These are phyloP conservation scores for Holotrichia oblita DNA, from an alignment of 1,140 invertebrate species.

Conservation along the genomic window DNA sequence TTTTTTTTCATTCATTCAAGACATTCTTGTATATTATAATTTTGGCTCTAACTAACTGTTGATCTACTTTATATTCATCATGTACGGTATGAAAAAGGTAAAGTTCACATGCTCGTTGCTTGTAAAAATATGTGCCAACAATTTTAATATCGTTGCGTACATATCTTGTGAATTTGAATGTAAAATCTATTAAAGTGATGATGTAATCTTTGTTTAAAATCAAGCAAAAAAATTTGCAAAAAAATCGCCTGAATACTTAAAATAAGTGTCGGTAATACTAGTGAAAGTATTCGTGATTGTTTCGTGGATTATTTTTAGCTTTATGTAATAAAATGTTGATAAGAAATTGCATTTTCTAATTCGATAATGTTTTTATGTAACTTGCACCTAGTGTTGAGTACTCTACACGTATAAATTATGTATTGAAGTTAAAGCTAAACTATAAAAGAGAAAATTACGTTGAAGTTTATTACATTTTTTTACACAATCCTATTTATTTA, in stretches of 20 bases:
- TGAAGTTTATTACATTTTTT: no score
- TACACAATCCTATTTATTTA: no score
- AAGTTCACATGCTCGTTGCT: background rate
- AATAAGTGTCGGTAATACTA: background rate
- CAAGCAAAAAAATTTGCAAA: background rate
- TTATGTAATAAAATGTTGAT: no score
- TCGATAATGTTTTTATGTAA: no score
- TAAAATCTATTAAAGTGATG: background rate
- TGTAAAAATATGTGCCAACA: slow-evolving; percentile 6
- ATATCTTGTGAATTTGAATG: background rate
- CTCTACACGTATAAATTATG: no score
- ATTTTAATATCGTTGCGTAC: background rate
- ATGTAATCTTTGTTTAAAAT: background rate
- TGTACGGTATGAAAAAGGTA: slow-evolving; percentile 10
- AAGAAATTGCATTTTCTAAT: no score
- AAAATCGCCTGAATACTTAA: background rate
- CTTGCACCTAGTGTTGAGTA: no score
- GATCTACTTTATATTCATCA: slow-evolving; percentile 26
- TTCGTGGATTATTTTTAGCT: background rate
- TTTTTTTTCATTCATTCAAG: background rate
- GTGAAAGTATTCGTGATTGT: background rate
- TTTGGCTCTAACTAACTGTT: slow-evolving; percentile 19
- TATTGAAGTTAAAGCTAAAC: no score
- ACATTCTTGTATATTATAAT: background rate
- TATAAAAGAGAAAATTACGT: no score